Percentiles rank a stretch among this genome's conserved stretches.
These are phyloP conservation scores for Mechanitis mazaeus DNA, from an alignment of 2,888 invertebrate species.

Conservation along the genomic window DNA sequence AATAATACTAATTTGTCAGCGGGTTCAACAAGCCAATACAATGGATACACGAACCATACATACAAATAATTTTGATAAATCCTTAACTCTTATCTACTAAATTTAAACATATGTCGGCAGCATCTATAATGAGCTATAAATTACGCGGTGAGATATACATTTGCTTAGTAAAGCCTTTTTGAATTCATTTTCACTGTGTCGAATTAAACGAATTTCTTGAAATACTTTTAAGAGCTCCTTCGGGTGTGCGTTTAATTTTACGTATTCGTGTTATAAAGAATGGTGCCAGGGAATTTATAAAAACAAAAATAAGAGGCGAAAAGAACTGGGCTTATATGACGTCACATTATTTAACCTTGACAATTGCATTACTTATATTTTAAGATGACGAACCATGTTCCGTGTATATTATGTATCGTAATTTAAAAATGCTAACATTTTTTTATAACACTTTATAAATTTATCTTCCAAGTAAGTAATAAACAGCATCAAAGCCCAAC, in stretches of 20 bases:
- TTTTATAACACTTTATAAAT: neutral
- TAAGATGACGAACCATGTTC: neutral
- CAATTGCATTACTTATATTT: neutral
- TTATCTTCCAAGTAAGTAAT: no score
- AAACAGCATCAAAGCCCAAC: neutral
- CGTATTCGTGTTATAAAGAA: slow-evolving; percentile 31
- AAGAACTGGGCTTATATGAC: slow-evolving; percentile 2
- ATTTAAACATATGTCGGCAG: slow-evolving; percentile 50
- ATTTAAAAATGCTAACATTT: neutral
- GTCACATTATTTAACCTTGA: no score
- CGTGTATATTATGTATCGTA: no score
- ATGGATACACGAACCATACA: slow-evolving; percentile 12
- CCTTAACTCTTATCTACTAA: slow-evolving; percentile 45
- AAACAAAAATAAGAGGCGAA: slow-evolving; percentile 10
- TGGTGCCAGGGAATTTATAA: slow-evolving; percentile 27
- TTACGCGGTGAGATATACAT: slow-evolving; percentile 62
- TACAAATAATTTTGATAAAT: slow-evolving; percentile 36
- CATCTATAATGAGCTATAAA: slow-evolving; percentile 58
- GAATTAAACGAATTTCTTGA: slow-evolving; percentile 40
- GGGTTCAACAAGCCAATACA: slow-evolving; percentile 14
- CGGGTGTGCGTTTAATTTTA: slow-evolving; percentile 44
- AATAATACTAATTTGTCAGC: slow-evolving; percentile 49
- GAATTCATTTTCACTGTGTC: slow-evolving; percentile 41
- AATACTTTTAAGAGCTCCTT: slow-evolving; percentile 54
- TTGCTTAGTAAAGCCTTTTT: slow-evolving; percentile 53